These are phyloP conservation scores for Anoplolepis gracilipes DNA, from an alignment of 1,140 invertebrate species.

Conservation along the genomic window DNA sequence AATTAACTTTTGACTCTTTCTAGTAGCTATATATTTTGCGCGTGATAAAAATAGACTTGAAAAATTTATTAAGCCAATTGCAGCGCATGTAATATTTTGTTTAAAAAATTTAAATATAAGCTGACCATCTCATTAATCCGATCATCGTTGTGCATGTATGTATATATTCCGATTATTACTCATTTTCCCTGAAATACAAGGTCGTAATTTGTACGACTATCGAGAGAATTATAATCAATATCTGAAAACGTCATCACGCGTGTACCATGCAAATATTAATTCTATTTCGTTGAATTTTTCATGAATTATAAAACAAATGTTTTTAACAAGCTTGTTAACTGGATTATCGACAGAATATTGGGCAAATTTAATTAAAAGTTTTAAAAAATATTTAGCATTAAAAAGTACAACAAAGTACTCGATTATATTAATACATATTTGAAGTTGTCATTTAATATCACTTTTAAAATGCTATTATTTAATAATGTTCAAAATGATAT, in stretches of 20 bases:
- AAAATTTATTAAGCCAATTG: constrained; percentile 19
- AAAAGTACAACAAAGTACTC: not conserved
- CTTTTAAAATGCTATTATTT: not conserved
- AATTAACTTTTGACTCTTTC: not conserved
- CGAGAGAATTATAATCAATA: constrained; percentile 58
- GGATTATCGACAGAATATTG: constrained; percentile 38
- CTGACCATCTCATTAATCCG: constrained; percentile 44
- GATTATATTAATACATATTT: constrained; percentile 4
- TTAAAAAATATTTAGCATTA: not conserved
- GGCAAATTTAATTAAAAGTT: constrained; percentile 24
- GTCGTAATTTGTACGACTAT: constrained; percentile 57
- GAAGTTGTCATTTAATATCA: not conserved
- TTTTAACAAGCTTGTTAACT: constrained; percentile 49
- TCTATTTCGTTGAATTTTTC: constrained; percentile 51
- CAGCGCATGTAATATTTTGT: constrained; percentile 11
- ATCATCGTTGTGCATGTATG: constrained; percentile 17
- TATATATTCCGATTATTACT: constrained; percentile 44
- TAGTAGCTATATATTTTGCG: not conserved
- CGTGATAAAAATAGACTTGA: not conserved
- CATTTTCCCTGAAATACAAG: constrained; percentile 46
- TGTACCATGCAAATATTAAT: constrained; percentile 44
- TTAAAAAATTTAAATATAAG: constrained; percentile 55
- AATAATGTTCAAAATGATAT: not conserved
- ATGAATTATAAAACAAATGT: constrained; percentile 43
- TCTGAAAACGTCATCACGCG: constrained; percentile 33